Evolutionary conservation across 2,888 invertebrate genomes (phyloP).

Genomic region (Himalopsyche tibetana): DNA sequence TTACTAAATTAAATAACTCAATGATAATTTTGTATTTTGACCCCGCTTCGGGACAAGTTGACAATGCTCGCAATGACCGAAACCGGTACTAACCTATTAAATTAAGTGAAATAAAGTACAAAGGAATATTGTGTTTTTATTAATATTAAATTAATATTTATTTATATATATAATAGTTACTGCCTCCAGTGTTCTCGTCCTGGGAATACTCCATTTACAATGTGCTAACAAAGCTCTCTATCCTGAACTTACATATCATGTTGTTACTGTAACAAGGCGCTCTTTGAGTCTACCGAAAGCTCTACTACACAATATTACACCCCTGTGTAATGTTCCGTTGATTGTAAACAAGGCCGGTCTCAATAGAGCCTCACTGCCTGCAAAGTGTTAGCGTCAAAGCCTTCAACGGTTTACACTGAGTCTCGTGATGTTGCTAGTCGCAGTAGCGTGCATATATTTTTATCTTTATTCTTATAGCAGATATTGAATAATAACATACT

Average conservation of each 20-base stretch:
- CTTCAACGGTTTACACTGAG: conserved; percentile 2
- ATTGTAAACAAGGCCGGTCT: conserved; percentile 18
- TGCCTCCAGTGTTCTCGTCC: not conserved
- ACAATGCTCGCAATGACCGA: too few species aligned
- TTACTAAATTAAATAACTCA: too few species aligned
- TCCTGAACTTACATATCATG: conserved; percentile 4
- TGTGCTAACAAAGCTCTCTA: not conserved
- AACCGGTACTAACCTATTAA: too few species aligned
- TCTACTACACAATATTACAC: conserved; percentile 8
- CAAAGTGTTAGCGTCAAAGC: conserved; percentile 3
- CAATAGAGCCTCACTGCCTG: conserved; percentile 15
- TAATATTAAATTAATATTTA: too few species aligned
- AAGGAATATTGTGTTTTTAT: too few species aligned
- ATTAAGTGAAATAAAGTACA: too few species aligned
- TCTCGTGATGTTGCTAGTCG: not conserved
- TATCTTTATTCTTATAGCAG: too few species aligned
- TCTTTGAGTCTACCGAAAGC: conserved; percentile 7
- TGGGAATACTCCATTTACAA: not conserved
- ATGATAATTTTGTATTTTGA: too few species aligned
- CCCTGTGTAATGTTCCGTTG: conserved; percentile 10
- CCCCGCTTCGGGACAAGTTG: too few species aligned
- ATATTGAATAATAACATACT: too few species aligned
- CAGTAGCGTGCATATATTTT: too few species aligned
- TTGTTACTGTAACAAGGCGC: not conserved
- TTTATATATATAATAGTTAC: too few species aligned